Evolutionary conservation across 2,113 vertebrate genomes (phyloP).

Genomic region (Chiloscyllium plagiosum): DNA sequence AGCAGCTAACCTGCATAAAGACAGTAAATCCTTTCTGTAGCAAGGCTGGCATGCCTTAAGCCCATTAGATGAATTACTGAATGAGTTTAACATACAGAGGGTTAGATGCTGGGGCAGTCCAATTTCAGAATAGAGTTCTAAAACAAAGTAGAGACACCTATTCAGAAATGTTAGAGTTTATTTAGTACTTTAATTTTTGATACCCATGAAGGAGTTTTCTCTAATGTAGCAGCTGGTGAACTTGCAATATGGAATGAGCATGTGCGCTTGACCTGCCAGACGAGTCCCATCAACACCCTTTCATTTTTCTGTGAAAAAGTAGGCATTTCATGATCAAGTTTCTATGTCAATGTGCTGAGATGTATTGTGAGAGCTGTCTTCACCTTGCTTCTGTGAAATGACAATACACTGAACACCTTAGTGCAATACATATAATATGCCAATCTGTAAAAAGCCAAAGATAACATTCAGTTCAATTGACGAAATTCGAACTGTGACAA

Average conservation of each 20-base stretch:
- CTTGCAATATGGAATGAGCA: background rate
- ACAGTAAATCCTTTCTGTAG: background rate
- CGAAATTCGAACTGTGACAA: background rate
- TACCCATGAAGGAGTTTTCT: background rate
- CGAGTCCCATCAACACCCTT: background rate
- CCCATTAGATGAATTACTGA: background rate
- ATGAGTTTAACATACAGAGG: background rate
- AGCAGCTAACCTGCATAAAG: background rate
- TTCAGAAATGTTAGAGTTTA: background rate
- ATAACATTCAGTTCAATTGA: background rate
- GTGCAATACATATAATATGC: background rate
- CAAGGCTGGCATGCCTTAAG: background rate
- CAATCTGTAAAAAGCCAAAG: background rate
- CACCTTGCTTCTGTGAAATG: background rate
- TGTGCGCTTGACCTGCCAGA: background rate
- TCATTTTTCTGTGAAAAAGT: background rate
- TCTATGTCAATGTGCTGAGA: background rate
- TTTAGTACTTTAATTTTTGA: background rate
- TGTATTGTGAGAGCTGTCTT: background rate
- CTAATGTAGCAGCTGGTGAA: background rate
- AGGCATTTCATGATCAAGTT: background rate
- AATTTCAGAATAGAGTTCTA: background rate
- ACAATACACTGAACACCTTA: background rate
- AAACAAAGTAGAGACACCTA: background rate
- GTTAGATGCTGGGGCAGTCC: background rate